Base-by-base conservation (phyloP, 2,113 vertebrate genomes). In the Oreochromis tanganicae region DNA sequence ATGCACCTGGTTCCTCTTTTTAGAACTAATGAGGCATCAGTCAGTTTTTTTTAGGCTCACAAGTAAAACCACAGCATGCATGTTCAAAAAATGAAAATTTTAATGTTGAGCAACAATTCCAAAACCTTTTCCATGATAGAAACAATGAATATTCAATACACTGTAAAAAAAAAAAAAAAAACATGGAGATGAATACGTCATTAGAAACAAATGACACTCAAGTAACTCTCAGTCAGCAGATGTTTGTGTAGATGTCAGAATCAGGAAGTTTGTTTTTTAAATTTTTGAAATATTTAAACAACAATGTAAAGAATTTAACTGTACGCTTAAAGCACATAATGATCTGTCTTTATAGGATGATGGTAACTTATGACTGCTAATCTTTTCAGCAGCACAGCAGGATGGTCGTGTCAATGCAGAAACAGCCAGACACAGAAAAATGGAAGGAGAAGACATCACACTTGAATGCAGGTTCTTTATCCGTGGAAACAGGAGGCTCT, bases 71-170 rank as follows among this genome's bases (percentile, higher is more conserved):
- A 27, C 38, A 9, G 38, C 12, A 43, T 24, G 11, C 3, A 0
- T 0, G 34, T 13, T 68, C 17, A 66, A 61, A 61, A 61, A 61
- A 61, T 13, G 2, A 41, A 41, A 21, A 21, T 41, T 68, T 68
- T 68, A 68, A 68, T 41, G 19, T 41, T 68, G 11, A 68, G 63
- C 34, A 68, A 41, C 19, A 68, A 68, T 68, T 8, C 6, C 6
- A 8, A 38, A 41, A 2, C n/a, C 3, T 24, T 16, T 73, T 73
- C 14, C 36, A 27, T 0, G 0, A 27, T 17, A 4, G 8, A 27
- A 73, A 46, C 0, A 27, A 46, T 17, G 0, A 46, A 0, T 27
- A 73, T 46, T 3, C 0, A 68, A 9, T 41, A 73, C 13, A 43
- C 66, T 71, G n/a, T 71, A 43, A 11, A 13, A 34, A 24, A 6